phyloP scores from a whole-genome alignment of 2,797 vertebrate genomes.

The Numenius phaeopus region DNA sequence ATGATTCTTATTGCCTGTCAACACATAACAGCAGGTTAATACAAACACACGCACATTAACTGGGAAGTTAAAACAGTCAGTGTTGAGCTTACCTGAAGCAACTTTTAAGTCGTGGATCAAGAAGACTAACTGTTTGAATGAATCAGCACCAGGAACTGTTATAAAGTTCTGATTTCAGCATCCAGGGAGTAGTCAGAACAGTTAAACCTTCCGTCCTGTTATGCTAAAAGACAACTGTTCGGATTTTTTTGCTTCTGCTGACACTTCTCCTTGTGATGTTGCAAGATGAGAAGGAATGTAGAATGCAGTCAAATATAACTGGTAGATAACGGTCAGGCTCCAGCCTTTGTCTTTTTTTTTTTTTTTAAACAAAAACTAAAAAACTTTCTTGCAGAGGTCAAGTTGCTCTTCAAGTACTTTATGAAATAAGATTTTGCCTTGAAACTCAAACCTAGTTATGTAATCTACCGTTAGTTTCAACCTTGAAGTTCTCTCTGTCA shows the following conservation, averaged over 20 bases:
- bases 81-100: neutral
- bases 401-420: neutral
- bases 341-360: neutral
- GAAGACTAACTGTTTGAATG: neutral
- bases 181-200: neutral
- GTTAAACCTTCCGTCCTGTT: neutral
- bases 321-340: neutral
- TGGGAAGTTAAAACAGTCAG: neutral
- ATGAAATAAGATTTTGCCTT: neutral
- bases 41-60: neutral
- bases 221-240: neutral
- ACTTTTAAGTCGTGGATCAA: neutral
- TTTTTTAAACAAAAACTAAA: neutral
- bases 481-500: neutral
- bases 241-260: neutral
- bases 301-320: neutral
- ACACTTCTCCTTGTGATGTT: neutral
- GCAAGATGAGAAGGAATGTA: neutral
- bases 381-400: neutral
- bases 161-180: neutral
- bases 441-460: neutral
- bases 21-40: neutral
- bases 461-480: neutral
- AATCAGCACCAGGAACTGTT: neutral
- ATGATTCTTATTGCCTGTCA: neutral